Conservation (phyloP, 2,797 vertebrate species). For the Amniataba percoides region DNA sequence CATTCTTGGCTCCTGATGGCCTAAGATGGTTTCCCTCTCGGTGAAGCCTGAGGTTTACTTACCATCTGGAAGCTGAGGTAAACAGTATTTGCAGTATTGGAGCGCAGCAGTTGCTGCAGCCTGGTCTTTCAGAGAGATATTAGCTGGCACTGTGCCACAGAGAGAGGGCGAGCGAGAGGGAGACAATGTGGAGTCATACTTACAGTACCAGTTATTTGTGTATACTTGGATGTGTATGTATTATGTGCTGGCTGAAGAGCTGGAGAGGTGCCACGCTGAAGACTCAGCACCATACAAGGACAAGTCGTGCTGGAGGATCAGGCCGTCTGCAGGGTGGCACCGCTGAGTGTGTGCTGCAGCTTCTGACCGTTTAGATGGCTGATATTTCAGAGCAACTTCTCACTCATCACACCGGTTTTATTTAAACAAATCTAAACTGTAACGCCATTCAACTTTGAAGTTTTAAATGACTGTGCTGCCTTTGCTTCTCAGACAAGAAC, state of each 20-base stretch:
- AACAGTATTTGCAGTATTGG: constrained; percentile 36
- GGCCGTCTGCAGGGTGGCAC: constrained; percentile 24
- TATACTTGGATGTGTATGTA: constrained; percentile 38
- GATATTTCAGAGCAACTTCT: not conserved
- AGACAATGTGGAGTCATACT: constrained; percentile 54
- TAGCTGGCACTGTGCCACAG: constrained; percentile 49
- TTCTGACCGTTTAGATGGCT: not conserved
- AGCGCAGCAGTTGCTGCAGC: constrained; percentile 43
- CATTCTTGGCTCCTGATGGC: not conserved
- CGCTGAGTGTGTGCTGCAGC: not conserved
- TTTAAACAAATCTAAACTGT: too few relatives aligned
- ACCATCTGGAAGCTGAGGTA: constrained; percentile 53
- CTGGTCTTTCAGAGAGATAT: constrained; percentile 46
- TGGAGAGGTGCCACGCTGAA: constrained; percentile 49
- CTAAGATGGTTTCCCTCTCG: not conserved
- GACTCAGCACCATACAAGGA: constrained; percentile 72
- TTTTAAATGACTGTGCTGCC: too few relatives aligned
- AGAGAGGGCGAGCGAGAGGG: not conserved
- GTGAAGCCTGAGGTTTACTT: constrained; percentile 18
- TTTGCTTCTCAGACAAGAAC: too few relatives aligned
- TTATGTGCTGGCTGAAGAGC: constrained; percentile 29
- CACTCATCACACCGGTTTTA: too few relatives aligned
- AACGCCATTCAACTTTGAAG: too few relatives aligned
- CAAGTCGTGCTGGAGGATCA: constrained; percentile 46
- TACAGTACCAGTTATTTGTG: constrained; percentile 47